Percentiles rank a stretch among this genome's conserved stretches.
Evolutionary conservation across 2,113 vertebrate genomes (phyloP).

Genomic region (Tragelaphus strepsiceros): DNA sequence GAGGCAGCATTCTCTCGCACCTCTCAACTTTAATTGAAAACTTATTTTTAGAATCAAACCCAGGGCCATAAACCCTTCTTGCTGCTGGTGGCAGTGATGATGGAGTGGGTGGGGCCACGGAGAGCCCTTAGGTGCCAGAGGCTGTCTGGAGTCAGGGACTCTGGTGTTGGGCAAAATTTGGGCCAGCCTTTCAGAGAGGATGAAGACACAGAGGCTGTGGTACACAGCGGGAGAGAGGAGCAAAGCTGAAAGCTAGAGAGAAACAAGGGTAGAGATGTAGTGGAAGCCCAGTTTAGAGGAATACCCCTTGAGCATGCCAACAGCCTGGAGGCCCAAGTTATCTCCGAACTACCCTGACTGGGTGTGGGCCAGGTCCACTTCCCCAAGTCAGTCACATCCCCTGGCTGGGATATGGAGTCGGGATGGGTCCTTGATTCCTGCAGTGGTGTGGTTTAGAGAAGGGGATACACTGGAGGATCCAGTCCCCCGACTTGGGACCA

Average conservation of each 20-base stretch:
- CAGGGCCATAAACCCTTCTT: background rate
- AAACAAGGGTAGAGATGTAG: background rate
- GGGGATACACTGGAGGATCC: background rate
- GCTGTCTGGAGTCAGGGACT: background rate
- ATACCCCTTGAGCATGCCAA: background rate
- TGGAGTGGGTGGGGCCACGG: background rate
- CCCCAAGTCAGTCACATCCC: background rate
- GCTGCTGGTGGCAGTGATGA: background rate
- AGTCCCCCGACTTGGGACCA: background rate
- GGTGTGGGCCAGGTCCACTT: background rate
- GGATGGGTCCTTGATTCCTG: background rate
- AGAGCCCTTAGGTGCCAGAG: background rate
- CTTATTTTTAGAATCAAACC: slow-evolving; percentile 52
- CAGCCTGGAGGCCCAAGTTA: background rate
- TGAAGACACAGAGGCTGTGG: background rate
- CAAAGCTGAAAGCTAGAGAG: background rate
- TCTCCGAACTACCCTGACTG: background rate
- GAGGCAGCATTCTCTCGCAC: slow-evolving; percentile 23
- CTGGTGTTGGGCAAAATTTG: background rate
- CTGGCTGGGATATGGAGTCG: background rate
- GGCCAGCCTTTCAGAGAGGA: background rate
- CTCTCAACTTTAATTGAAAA: slow-evolving; percentile 54
- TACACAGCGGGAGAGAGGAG: background rate
- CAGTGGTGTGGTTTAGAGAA: background rate
- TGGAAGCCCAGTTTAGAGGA: background rate